Evolutionary conservation across 1,140 invertebrate genomes (phyloP).

Genomic region (Brachionus rubens): DNA sequence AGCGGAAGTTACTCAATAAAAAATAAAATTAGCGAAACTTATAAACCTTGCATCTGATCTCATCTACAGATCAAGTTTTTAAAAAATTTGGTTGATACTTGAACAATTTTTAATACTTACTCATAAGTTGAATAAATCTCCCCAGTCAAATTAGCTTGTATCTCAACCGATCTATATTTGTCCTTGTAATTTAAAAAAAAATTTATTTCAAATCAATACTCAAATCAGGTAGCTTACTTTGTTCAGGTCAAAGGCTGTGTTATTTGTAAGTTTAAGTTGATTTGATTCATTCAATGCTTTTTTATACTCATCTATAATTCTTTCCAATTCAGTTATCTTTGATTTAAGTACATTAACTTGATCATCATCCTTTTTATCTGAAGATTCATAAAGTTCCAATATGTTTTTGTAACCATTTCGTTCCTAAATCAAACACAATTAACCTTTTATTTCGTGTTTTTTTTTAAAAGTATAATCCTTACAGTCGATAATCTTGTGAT

Average conservation of each 20-base stretch:
- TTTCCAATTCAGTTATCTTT: not conserved
- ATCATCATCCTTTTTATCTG: not conserved
- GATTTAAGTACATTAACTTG: not conserved
- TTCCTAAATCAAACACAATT: not conserved
- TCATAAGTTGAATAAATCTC: conserved; percentile 38
- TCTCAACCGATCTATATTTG: not conserved
- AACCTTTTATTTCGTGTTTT: not conserved
- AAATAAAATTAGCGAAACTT: too few species aligned
- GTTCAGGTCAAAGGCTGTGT: not conserved
- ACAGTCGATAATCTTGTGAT: conserved; percentile 7
- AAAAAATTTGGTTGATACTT: too few species aligned
- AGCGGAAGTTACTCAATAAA: too few species aligned
- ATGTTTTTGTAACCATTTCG: conserved; percentile 41
- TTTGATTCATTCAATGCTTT: conserved; percentile 22
- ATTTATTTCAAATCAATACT: not conserved
- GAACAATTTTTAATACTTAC: not conserved
- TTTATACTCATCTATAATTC: conserved; percentile 40
- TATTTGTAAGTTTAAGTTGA: conserved; percentile 4
- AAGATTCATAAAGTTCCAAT: conserved; percentile 21
- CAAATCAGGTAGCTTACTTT: not conserved
- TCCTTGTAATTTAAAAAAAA: not conserved
- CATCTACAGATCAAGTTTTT: too few species aligned
- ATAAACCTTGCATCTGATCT: too few species aligned
- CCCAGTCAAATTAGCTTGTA: conserved; percentile 18
- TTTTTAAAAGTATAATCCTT: not conserved